Base-by-base conservation (phyloP, 2,888 invertebrate genomes). In the Fragum fragum region DNA sequence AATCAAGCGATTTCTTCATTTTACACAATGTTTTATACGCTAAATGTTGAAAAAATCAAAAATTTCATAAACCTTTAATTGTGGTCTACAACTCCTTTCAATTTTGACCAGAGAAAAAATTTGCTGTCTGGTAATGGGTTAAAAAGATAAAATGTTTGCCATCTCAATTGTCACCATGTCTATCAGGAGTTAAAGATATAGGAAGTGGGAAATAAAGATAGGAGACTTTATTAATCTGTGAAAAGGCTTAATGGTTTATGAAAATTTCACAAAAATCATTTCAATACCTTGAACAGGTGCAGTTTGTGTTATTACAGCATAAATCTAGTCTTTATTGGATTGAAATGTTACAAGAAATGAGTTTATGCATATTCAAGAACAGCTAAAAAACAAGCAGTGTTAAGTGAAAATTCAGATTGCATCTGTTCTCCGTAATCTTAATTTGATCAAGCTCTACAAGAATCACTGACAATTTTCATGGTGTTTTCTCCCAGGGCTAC, bases 401-500 rank as follows among this genome's bases (percentile, higher is more conserved):
- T 36, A 36, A 36, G 32, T 9, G 9, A 36, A 36, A 9, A 36
- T 3, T 18, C 63, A 63, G 32, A 63, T 36, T 63, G 36, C 63
- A 63, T 63, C 63, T 63, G 63, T 63, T 63, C 21, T 0, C 0
- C 32, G 6, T 32, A 29, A 16, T 23, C 23, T 14, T 14, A 59
- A 6, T 26, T 26, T 59, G 1, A 14, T 2, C 59, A 9, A 9
- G 28, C 16, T 11, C 59, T 59, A 3, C 2, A 11, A 26, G 18
- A 21, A 53, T 1, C 5, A 26, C 59, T 26, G 28, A 26, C 16
- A 32, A 26, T 75, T 69, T 87, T 87, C 83, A 84, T 83, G 83
- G 83, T 87, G 81, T 87, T 85, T 81, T 81, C 83, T 81, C 83
- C 74, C 83, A 90, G 90, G 90, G 39, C 76, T 88, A 42, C 88